A percentile compares a stretch with the other conserved stretches of the same genome.
Evolutionary conservation across 2,888 invertebrate species (phyloP).

Genomic region (Hemicrepidius hirtus): DNA sequence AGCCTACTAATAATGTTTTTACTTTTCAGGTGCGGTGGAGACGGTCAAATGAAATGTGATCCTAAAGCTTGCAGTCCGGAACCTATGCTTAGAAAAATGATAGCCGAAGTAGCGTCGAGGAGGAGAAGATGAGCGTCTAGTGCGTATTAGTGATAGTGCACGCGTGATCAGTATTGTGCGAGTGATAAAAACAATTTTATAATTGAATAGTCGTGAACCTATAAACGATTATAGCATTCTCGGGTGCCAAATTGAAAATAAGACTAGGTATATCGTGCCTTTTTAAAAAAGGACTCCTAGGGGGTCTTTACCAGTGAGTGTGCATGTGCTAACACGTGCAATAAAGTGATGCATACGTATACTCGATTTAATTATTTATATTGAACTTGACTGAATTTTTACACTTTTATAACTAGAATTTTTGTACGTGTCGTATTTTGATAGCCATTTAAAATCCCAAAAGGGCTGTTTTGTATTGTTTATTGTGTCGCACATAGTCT

Average conservation of each 20-base stretch:
- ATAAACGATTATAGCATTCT: constrained; percentile 67
- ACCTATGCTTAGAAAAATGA: constrained; percentile 93
- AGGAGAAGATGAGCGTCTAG: constrained; percentile 78
- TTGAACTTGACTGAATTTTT: constrained; percentile 67
- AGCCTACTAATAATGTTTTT: constrained; percentile 25
- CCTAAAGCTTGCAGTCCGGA: constrained; percentile 93
- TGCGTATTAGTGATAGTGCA: constrained; percentile 65
- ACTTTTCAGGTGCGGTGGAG: constrained; percentile 87
- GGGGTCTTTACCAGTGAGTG: constrained; percentile 48
- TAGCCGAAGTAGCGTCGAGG: constrained; percentile 86
- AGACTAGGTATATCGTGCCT: constrained; percentile 70
- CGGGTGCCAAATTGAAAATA: constrained; percentile 72
- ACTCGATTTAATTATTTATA: constrained; percentile 63
- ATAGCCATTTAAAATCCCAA: constrained; percentile 68
- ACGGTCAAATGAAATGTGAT: constrained; percentile 96
- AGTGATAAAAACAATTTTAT: constrained; percentile 69
- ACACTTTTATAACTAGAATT: constrained; percentile 69
- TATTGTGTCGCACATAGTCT: constrained; percentile 71
- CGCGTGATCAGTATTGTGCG: constrained; percentile 65
- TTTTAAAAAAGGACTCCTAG: constrained; percentile 57
- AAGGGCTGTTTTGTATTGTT: constrained; percentile 62
- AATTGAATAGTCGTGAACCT: constrained; percentile 67
- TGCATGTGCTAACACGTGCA: constrained; percentile 51
- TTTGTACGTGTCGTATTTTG: constrained; percentile 69
- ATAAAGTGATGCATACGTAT: constrained; percentile 61